Percentiles rank a stretch among this genome's conserved stretches.
These are phyloP conservation scores for Eulemur coronatus DNA, from an alignment of 2,797 vertebrate genomes.

Conservation along the genomic window DNA sequence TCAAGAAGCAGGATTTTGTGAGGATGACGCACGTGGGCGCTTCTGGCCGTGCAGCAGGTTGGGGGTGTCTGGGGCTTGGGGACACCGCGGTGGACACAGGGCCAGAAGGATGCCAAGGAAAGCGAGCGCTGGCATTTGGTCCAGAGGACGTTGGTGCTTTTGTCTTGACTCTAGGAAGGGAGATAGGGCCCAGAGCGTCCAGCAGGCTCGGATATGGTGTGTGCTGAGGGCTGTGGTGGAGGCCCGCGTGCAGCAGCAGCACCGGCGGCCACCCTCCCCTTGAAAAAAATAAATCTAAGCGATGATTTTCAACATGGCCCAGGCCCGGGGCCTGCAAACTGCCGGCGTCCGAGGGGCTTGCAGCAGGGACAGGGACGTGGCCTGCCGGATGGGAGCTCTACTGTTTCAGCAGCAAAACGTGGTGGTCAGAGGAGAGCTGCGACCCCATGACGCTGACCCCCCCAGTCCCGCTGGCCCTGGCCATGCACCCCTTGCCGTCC, in stretches of 20 bases:
- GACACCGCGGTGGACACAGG: accelerated
- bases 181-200: no score
- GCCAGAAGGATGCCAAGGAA: background rate
- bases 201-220: accelerated
- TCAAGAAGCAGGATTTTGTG: background rate
- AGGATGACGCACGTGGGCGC: accelerated
- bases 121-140: accelerated
- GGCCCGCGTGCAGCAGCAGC: accelerated
- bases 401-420: no score
- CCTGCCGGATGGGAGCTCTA: accelerated
- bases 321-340: accelerated
- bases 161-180: background rate
- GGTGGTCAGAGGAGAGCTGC: background rate
- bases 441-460: no score
- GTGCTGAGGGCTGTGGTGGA: accelerated
- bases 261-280: accelerated
- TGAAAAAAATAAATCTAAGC: background rate
- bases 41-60: accelerated
- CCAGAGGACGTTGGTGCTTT: background rate
- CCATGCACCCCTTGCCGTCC: background rate
- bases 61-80: no score
- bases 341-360: accelerated
- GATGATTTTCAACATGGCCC: background rate
- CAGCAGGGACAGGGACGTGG: accelerated
- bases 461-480: accelerated